These are phyloP conservation scores for Rana temporaria DNA, from an alignment of 2,113 vertebrate species.

Conservation along the genomic window DNA sequence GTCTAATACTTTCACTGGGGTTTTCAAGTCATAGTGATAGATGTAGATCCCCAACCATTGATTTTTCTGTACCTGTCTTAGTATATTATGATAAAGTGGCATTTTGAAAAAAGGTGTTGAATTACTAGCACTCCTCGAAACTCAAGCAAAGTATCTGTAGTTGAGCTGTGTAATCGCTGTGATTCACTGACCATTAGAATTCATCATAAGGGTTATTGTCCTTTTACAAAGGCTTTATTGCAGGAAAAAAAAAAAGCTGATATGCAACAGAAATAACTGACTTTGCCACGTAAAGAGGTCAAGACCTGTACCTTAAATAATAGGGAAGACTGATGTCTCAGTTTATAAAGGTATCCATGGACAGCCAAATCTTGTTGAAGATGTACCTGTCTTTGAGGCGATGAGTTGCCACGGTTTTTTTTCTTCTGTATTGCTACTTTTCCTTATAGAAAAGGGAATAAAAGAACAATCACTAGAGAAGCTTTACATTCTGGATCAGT, in stretches of 20 bases:
- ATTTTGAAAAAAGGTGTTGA: conserved; percentile 50
- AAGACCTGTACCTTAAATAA: too few species aligned
- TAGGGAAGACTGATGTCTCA: too few species aligned
- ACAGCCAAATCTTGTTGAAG: too few species aligned
- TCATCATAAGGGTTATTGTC: conserved; percentile 61
- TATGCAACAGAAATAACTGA: background rate
- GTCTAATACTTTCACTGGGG: conserved; percentile 60
- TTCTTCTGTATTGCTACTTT: too few species aligned
- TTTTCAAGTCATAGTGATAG: conserved; percentile 63
- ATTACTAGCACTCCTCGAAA: conserved; percentile 60
- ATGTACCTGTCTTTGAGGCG: too few species aligned
- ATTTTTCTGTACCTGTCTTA: conserved; percentile 61
- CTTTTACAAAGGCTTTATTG: conserved; percentile 60
- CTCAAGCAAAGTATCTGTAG: conserved; percentile 61
- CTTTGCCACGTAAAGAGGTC: too few species aligned
- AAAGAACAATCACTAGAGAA: background rate
- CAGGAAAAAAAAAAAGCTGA: conserved; percentile 31
- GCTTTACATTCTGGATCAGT: background rate
- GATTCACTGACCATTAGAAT: conserved; percentile 60
- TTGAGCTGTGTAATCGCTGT: conserved; percentile 41
- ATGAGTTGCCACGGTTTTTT: too few species aligned
- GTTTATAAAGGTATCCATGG: too few species aligned
- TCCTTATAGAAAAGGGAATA: too few species aligned
- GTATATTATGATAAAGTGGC: conserved; percentile 62
- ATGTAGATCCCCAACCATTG: conserved; percentile 62